A percentile compares a stretch with the other conserved stretches of the same genome.
Conservation (phyloP, 92 coral and sea anemone species). For the Scolanthus callimorphus region DNA sequence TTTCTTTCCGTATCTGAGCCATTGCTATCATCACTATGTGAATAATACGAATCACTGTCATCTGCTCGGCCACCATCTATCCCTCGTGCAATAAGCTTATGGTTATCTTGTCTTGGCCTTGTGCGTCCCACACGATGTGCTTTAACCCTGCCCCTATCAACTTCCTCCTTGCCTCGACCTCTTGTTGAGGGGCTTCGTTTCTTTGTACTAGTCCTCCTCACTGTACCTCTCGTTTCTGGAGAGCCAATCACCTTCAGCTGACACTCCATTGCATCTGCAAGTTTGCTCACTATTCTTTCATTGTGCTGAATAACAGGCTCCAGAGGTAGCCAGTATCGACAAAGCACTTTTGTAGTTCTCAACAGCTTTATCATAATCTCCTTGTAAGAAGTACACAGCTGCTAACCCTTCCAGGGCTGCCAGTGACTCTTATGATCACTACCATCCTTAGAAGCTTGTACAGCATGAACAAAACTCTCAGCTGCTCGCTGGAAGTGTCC, state of each 20-base stretch:
- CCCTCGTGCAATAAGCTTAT: conserved; percentile 86
- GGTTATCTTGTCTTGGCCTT: conserved; percentile 81
- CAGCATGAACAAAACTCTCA: conserved; percentile 78
- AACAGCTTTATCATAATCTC: conserved; percentile 77
- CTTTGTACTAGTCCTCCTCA: conserved; percentile 9
- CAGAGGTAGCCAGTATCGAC: conserved; percentile 58
- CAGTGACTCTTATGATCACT: conserved; percentile 74
- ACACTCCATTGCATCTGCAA: conserved; percentile 86
- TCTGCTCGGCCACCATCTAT: conserved; percentile 55
- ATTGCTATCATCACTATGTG: conserved; percentile 6
- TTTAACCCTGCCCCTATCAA: conserved; percentile 26
- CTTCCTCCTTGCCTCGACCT: conserved; percentile 7
- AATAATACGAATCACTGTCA: conserved; percentile 5
- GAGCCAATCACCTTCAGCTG: conserved; percentile 39
- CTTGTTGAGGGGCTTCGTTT: conserved; percentile 27
- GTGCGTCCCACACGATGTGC: conserved; percentile 57
- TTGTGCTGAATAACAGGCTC: conserved; percentile 50
- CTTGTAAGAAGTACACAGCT: conserved; percentile 77
- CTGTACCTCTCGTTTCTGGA: conserved; percentile 25
- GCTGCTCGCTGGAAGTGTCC: conserved; percentile 71
- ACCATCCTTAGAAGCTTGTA: conserved; percentile 84
- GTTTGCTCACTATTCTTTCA: conserved; percentile 86
- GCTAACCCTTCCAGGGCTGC: conserved; percentile 98
- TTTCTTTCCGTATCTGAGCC: no score
- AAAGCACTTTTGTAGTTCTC: conserved; percentile 77